Evolutionary conservation across 2,797 vertebrate species (phyloP).

Genomic region (Mionectes olivaceus): DNA sequence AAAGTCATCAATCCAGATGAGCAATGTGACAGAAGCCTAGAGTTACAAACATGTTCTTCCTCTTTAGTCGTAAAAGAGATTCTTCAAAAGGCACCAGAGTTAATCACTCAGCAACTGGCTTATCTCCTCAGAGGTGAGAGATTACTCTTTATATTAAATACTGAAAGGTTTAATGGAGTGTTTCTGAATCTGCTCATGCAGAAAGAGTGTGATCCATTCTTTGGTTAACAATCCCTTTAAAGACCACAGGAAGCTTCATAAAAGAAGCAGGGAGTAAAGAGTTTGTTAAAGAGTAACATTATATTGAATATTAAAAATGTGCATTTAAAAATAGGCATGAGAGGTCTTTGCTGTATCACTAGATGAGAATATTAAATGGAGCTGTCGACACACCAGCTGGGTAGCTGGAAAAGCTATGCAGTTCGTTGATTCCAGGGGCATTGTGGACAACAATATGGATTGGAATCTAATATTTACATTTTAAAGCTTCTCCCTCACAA

Average conservation of each 20-base stretch:
- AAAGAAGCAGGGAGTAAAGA: slow-evolving; percentile 84
- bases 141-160: slow-evolving; percentile 76
- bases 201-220: slow-evolving; percentile 89
- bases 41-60: slow-evolving; percentile 77
- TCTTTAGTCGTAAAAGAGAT: slow-evolving; percentile 88
- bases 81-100: slow-evolving; percentile 91
- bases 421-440: slow-evolving; percentile 51
- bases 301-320: slow-evolving; percentile 83
- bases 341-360: slow-evolving; percentile 68
- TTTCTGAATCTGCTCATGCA: slow-evolving; percentile 85
- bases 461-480: slow-evolving; percentile 66
- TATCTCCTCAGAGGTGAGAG: slow-evolving; percentile 94
- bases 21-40: slow-evolving; percentile 77
- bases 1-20: slow-evolving; percentile 87
- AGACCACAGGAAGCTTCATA: slow-evolving; percentile 84
- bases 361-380: slow-evolving; percentile 76
- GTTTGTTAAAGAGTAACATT: slow-evolving; percentile 85
- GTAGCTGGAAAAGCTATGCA: slow-evolving; percentile 52
- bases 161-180: slow-evolving; percentile 90
- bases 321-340: slow-evolving; percentile 79
- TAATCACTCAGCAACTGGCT: slow-evolving; percentile 88
- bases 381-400: slow-evolving; percentile 61
- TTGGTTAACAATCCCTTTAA: slow-evolving; percentile 93
- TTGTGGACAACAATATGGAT: slow-evolving; percentile 46
- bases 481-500: slow-evolving; percentile 39